These are phyloP conservation scores for Habrosyne pyritoides DNA, from an alignment of 2,888 invertebrate genomes.

Conservation along the genomic window DNA sequence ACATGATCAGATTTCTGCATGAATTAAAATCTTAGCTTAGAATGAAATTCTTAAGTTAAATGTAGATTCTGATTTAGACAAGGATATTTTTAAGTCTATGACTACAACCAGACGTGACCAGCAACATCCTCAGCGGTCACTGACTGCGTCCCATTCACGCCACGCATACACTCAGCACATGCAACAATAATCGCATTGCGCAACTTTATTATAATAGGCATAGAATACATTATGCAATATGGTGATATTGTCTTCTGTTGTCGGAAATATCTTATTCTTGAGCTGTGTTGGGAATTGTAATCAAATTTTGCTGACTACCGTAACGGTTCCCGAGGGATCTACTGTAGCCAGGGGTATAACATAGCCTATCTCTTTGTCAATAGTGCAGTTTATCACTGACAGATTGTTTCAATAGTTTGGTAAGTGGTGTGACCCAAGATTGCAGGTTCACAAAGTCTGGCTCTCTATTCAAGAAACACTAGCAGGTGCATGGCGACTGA, in stretches of 20 bases:
- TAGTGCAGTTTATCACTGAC: too few relatives aligned
- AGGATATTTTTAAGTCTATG: conserved; percentile 3
- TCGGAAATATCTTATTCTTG: conserved; percentile 11
- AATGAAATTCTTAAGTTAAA: too few relatives aligned
- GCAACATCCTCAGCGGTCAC: conserved; percentile 28
- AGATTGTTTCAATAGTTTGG: too few relatives aligned
- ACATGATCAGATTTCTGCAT: too few relatives aligned
- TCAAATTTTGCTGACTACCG: background rate
- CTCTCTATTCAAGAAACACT: too few relatives aligned
- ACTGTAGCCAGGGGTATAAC: too few relatives aligned
- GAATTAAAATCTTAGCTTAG: too few relatives aligned
- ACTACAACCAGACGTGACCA: conserved; percentile 13
- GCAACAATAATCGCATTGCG: conserved; percentile 13
- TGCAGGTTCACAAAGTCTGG: too few relatives aligned
- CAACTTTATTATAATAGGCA: conserved; percentile 22
- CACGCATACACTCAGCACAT: conserved; percentile 16
- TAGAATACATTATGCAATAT: background rate
- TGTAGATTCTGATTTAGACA: background rate
- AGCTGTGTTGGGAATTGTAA: background rate
- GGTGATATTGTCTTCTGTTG: background rate
- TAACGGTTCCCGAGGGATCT: too few relatives aligned
- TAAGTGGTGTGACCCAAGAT: too few relatives aligned
- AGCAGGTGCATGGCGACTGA: too few relatives aligned
- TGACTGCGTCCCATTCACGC: conserved; percentile 24
- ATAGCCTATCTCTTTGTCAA: too few relatives aligned